Conservation (phyloP, 2,888 invertebrate genomes). For the Agrochola litura region DNA sequence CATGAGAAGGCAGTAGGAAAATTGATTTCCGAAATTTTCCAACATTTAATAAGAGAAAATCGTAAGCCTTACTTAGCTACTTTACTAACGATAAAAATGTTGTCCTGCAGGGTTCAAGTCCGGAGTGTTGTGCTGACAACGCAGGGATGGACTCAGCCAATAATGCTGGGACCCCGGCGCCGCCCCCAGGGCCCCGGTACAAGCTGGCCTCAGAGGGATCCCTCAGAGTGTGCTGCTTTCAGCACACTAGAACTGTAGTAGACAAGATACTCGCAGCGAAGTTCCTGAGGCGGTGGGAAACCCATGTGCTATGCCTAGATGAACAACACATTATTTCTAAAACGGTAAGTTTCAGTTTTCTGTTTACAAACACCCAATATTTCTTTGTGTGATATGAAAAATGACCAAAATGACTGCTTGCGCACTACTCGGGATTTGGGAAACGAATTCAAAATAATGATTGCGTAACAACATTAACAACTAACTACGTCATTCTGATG, state of each 20-base stretch:
- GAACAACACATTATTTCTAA: conserved; percentile 93
- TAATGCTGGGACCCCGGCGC: conserved; percentile 79
- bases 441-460: conserved; percentile 25
- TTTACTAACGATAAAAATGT: conserved; percentile 27
- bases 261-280: conserved; percentile 95
- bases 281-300: conserved; percentile 94
- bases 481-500: conserved; percentile 45
- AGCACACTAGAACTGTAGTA: conserved; percentile 94
- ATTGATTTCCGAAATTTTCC: not conserved
- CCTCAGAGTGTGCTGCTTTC: conserved; percentile 93
- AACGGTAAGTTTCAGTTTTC: conserved; percentile 90
- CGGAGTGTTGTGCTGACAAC: conserved; percentile 88
- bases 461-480: conserved; percentile 7
- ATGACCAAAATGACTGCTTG: not conserved
- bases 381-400: not conserved
- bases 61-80: not conserved
- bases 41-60: not conserved
- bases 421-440: conserved; percentile 21
- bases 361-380: conserved; percentile 29
- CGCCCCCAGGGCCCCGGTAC: conserved; percentile 91
- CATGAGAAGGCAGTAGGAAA: not conserved
- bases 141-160: conserved; percentile 81
- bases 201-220: conserved; percentile 94
- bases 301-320: conserved; percentile 92
- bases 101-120: conserved; percentile 87